Base-by-base conservation (phyloP, 2,888 invertebrate genomes). In the Catocala sponsa region DNA sequence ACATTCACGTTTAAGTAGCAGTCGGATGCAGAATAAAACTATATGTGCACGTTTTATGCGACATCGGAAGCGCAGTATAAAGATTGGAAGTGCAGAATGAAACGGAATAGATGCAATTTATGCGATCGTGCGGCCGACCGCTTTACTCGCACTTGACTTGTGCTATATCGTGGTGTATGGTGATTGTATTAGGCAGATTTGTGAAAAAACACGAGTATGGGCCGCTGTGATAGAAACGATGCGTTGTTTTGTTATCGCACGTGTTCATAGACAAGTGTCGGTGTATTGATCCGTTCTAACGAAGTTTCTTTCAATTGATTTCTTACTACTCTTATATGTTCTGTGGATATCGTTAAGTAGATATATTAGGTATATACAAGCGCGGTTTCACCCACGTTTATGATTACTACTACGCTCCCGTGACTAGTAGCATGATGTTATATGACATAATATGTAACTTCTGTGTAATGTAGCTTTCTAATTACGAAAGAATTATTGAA, bases 161-260 rank as follows among this genome's bases (percentile, higher is more conserved):
- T 7, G 35, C 35, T 0, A 4, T 38, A 38, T 9, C 6, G 35
- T 7, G 50, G 38, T 6, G 11, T 33, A 35, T 9, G n/a, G 32
- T 4, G 42, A 7, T 11, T 11, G 15, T 43, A 58, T 58, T 53
- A 53, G 35, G 13, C 33, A n/a, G 5, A 46, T 58, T 52, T 12
- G 52, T 32, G 35, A 46, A 46, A 25, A 25, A 32, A 7, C 46
- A 58, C 41, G 47, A 25, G 15, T 6, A 35, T 4, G 38, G 5
- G 6, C 5, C 32, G 41, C 5, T 32, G 54, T 11, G n/a, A 38
- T 38, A 2, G 35, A 5, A 10, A 10, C 2, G 41, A 48, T 41
- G 12, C 33, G 43, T 50, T 35, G 15, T 50, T 32, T 44, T 35
- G 9, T 44, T n/a, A 13, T 35, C 10, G 15, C 15, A n/a, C 57